phyloP scores from a whole-genome alignment of 2,888 invertebrate genomes.

The Drosophila kambysellisi region DNA sequence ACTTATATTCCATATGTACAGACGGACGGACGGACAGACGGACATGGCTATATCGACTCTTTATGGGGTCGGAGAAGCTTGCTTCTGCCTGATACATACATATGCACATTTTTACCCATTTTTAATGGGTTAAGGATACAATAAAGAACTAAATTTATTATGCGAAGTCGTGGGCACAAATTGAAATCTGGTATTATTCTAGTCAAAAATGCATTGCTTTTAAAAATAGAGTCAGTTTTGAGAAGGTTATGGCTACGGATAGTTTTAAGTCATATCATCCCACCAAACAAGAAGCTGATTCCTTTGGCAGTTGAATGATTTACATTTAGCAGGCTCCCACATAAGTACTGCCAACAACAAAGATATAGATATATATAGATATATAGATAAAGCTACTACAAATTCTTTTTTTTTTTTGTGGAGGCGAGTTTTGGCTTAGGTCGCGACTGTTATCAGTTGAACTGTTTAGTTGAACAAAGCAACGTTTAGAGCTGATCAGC shows the following conservation, averaged over 20 bases:
- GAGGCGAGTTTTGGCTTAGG: constrained; percentile 11
- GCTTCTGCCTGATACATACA: too few relatives aligned
- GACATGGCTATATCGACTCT: too few relatives aligned
- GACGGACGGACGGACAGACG: too few relatives aligned
- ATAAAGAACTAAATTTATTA: too few relatives aligned
- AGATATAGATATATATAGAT: neutral
- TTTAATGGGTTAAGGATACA: too few relatives aligned
- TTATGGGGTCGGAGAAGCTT: too few relatives aligned
- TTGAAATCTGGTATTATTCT: neutral
- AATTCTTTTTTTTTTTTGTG: neutral
- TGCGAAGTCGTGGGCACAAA: neutral
- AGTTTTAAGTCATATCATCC: neutral
- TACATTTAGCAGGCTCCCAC: neutral
- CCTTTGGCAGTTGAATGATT: neutral
- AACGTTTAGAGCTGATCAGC: constrained; percentile 31
- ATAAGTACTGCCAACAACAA: neutral
- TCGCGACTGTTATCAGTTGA: neutral
- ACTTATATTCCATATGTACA: too few relatives aligned
- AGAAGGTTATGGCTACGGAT: neutral
- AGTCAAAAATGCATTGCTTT: neutral
- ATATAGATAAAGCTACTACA: neutral
- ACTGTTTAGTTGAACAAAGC: neutral
- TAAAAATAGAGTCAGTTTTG: neutral
- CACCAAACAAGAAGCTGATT: neutral
- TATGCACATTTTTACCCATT: too few relatives aligned